phyloP scores from a whole-genome alignment of 2,113 vertebrate genomes.

The Notarius lentiginosus region DNA sequence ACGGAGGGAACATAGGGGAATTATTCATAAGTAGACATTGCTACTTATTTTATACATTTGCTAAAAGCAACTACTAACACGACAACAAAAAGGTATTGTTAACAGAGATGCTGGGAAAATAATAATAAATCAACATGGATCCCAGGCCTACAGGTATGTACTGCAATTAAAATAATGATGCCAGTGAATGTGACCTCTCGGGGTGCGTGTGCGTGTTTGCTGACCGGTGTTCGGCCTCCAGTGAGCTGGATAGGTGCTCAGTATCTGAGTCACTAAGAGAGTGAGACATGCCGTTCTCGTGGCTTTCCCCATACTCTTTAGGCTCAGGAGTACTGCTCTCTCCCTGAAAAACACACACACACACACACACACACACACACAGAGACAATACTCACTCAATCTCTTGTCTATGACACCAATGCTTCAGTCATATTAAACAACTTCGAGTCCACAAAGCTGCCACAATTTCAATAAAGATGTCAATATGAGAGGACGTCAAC shows the following conservation, averaged over 20 bases:
- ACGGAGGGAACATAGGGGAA: not conserved
- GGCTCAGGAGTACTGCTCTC: conserved; percentile 87
- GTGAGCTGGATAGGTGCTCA: conserved; percentile 90
- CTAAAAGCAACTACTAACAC: not conserved
- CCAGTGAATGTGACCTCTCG: not conserved
- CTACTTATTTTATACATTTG: not conserved
- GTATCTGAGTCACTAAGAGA: conserved; percentile 85
- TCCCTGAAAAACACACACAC: conserved; percentile 59
- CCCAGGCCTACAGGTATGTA: not conserved
- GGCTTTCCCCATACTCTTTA: conserved; percentile 89
- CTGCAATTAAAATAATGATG: not conserved
- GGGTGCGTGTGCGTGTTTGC: not conserved
- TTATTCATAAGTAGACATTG: not conserved
- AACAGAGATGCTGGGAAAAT: not conserved
- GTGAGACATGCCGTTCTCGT: conserved; percentile 90
- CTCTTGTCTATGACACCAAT: not conserved
- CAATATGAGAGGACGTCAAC: not conserved
- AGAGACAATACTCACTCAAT: not conserved
- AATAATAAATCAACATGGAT: not conserved
- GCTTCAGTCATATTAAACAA: not conserved
- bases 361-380: not conserved
- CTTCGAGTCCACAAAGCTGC: not conserved
- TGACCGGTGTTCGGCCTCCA: conserved; percentile 98
- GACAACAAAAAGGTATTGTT: no score
- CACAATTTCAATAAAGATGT: not conserved